Evolutionary conservation across 2,797 vertebrate genomes (phyloP), one percentile per base, ranked within the genome.

Genomic region (Chaenodraco wilsoni): DNA sequence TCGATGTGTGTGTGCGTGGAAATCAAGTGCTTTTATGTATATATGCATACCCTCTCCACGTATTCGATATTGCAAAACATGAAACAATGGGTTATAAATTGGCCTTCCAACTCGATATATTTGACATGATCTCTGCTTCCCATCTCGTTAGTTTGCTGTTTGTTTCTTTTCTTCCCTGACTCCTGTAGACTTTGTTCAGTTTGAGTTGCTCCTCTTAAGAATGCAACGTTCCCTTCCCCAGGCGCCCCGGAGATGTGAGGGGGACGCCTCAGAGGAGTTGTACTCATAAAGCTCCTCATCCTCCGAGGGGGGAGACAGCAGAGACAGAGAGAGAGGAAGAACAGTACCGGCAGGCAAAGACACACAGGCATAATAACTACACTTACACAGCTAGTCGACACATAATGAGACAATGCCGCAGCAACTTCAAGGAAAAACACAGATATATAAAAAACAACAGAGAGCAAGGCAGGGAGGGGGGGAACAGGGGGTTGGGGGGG

Each of bases 321-420:
- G 74, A 76, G 73, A 66, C 37, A 61, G 81, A 69, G 69, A 59
- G 81, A 65, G 89, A 83, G 88, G 75, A 84, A 85, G 78, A 87
- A 68, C 71, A 82, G 83, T 56, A 87, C 88, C 76, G 81, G 69
- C 81, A 88, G 91, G 86, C 87, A 87, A 79, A 91, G 88, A 89
- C 88, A 88, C 85, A 79, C 88, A 83, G 82, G 86, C 87, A 93
- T 91, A 94, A 94, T 94, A 93, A 94, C 91, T 90, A 93, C 91
- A 91, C 93, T 95, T 93, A 94, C 90, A 92, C 91, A 86, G 91
- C 90, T 88, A 89, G 92, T 93, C 88, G 83, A 90, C 92, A 92
- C 88, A 89, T 95, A 95, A 95, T 94, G 94, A 95, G 94, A 94
- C 93, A 92, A 92, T 88, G 90, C 91, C 31, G 88, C 91, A 58